Evolutionary conservation across 1,140 invertebrate species (phyloP).

Genomic region (Drosophila nasuta): DNA sequence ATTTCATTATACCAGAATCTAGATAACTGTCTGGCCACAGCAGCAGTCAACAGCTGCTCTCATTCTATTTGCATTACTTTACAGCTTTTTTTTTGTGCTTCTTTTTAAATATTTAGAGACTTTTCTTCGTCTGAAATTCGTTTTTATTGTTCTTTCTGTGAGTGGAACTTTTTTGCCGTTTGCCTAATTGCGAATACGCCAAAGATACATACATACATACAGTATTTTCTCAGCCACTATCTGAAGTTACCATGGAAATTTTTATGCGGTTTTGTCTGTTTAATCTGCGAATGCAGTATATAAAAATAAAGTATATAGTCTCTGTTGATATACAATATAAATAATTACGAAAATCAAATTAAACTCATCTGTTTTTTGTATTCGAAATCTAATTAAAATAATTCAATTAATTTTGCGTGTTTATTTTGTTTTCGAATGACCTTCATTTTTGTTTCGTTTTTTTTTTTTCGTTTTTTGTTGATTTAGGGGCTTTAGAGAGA

Average conservation of each 20-base stretch:
- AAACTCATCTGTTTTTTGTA: not conserved
- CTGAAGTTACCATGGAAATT: not conserved
- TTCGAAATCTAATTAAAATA: not conserved
- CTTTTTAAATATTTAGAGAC: not conserved
- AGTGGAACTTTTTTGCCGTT: not conserved
- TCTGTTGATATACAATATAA: not conserved
- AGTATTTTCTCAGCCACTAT: not conserved
- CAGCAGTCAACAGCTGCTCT: too few species aligned
- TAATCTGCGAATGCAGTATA: not conserved
- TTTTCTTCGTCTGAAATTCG: not conserved
- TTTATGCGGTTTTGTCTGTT: too few species aligned
- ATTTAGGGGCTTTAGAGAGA: not conserved
- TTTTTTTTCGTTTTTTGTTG: not conserved
- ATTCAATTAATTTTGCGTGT: slow-evolving; percentile 12
- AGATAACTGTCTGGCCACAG: not conserved
- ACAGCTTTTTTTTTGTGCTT: not conserved
- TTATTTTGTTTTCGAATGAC: not conserved
- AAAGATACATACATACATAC: too few species aligned
- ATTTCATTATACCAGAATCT: not conserved
- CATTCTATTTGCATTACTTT: not conserved
- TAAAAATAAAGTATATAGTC: not conserved
- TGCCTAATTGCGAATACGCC: too few species aligned
- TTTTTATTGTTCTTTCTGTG: not conserved
- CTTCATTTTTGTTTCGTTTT: not conserved
- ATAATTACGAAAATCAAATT: not conserved